Base-by-base conservation (phyloP, 2,797 vertebrate genomes). In the Sciurus carolinensis region DNA sequence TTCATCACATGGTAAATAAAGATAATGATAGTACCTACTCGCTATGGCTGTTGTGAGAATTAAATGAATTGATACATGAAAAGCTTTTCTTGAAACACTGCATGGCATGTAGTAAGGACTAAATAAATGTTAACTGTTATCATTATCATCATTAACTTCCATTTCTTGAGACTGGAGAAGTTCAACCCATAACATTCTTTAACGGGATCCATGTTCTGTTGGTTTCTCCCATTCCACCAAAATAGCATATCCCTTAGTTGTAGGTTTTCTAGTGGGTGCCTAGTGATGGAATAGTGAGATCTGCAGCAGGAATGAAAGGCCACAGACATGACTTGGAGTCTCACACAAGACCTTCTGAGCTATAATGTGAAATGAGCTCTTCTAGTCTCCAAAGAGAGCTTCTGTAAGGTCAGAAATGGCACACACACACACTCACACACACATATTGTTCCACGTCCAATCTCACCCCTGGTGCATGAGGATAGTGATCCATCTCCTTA, bases 11-110 rank as follows among this genome's bases (percentile, higher is more conserved):
- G 30, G 39, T 89, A 69, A 57, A 18, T 57, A 75, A 52, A 90
- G 42, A 52, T 76, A 87, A 92, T 54, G 8, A 57, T 18, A 52
- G 42, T 75, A 75, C 50, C 13, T 86, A 52, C 57, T 66, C 26
- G 59, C 69, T 30, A 80, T 57, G 57, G 71, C 73, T 62, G 7
- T 50, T 76, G 47, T 90, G 86, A 85, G 36, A 87, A 71, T 39
- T 69, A 92, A 93, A 88, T 92, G 67, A 85, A 15, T 81, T 64
- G 18, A 66, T 75, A 77, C 15, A 54, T 80, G 24, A 84, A 72
- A 86, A 88, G 75, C 22, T 87, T 64, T 87, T 69, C 71, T 87
- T 69, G 42, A 73, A 90, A 87, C 28, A 66, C 44, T 90, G 59
- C 42, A n/a, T 84, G 28, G 57, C 33, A 82, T 64, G 1, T 44